Conservation (phyloP, 1,140 invertebrate genomes). For the Trachelipus rathkii region DNA sequence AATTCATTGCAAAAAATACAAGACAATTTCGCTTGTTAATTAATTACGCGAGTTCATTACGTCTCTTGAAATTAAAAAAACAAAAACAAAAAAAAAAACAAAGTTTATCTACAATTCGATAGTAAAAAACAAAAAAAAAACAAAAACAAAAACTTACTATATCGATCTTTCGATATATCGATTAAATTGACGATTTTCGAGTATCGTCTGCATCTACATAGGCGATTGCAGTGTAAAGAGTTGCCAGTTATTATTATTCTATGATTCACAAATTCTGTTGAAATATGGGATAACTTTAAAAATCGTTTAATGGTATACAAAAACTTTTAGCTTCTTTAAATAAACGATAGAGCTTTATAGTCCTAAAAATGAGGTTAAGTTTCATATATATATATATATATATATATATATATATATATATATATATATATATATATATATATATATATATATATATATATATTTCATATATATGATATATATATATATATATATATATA, state of each 20-base stretch:
- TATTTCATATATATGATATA: conserved; percentile 5
- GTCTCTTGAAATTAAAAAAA: too few relatives aligned
- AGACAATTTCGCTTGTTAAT: too few relatives aligned
- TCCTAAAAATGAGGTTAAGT: not conserved
- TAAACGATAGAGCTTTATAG: not conserved
- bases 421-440: conserved; percentile 15
- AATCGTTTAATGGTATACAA: not conserved
- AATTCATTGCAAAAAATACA: too few relatives aligned
- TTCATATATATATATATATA: conserved; percentile 6
- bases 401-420: conserved; percentile 15
- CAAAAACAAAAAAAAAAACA: too few relatives aligned
- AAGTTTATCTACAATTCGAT: too few relatives aligned
- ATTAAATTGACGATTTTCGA: too few relatives aligned
- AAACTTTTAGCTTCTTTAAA: not conserved
- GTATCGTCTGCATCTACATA: too few relatives aligned
- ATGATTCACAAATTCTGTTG: not conserved
- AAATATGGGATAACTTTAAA: not conserved
- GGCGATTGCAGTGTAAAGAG: not conserved
- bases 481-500: conserved; percentile 2
- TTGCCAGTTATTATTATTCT: not conserved
- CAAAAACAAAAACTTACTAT: too few relatives aligned
- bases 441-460: not conserved
- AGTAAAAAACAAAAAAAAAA: too few relatives aligned
- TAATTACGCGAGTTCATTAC: too few relatives aligned
- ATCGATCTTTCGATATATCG: too few relatives aligned